Base-by-base conservation (phyloP, 2,888 invertebrate genomes). In the Hirtodrosophila trivittata region DNA sequence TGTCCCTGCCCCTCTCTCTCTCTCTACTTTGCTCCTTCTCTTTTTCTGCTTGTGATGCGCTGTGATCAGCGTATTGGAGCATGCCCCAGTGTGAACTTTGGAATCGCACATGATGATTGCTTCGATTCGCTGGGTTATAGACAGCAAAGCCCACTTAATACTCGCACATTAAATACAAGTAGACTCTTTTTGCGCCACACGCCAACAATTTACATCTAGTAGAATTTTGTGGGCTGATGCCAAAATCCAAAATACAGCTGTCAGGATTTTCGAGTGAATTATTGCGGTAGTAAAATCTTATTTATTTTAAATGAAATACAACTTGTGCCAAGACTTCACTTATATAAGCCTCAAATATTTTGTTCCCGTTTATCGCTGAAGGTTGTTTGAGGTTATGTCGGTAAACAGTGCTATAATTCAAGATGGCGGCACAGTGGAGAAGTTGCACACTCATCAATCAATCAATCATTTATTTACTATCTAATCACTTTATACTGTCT, bases 71-170 rank as follows among this genome's bases (percentile, higher is more conserved):
- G 30, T 45, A 39, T 58, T 63, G 63, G 50, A 72, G 80, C 80
- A 75, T 81, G 80, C 47, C 69, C 46, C 54, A 38, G 25, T 33
- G 37, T 86, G 86, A 72, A 83, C 82, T 82, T 82, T 86, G 82
- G 69, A 80, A 71, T 59, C 80, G 62, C 58, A 72, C 69, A 51
- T 67, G 60, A 56, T 64, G 76, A 85, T 82, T 66, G 73, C 59
- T 73, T 57, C 64, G 66, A 65, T 74, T 77, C 46, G 55, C 60
- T 64, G 55, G 52, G 43, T 46, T 70, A 64, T 52, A 75, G 52
- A 45, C 71, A 63, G 54, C 26, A 33, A 65, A 43, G 55, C 56
- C 7, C 55, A 49, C 33, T 60, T 41, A 62, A 71, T 54, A 66
- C 30, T 33, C 2, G 5, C 13, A 51, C 18, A 58, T 18, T 14